Evolutionary conservation across 1,140 invertebrate genomes (phyloP).

Genomic region (Tetragnatha versicolor): DNA sequence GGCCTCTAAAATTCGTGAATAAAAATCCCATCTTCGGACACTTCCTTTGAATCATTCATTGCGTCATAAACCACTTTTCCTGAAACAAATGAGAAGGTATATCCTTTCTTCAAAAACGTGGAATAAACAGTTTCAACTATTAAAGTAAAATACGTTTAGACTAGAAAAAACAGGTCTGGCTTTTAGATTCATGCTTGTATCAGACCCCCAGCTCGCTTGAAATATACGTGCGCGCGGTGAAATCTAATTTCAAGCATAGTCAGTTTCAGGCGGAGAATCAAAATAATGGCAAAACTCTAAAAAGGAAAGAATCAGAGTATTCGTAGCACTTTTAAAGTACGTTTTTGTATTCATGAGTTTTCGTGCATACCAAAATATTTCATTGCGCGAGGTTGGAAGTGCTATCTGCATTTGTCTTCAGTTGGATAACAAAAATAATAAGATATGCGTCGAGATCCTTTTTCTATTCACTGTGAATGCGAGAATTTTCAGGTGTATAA

Average conservation of each 20-base stretch:
- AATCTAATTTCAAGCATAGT: slow-evolving; percentile 29
- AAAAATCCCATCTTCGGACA: slow-evolving; percentile 9
- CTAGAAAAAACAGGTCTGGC: not conserved
- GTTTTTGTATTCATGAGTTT: slow-evolving; percentile 22
- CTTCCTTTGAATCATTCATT: not conserved
- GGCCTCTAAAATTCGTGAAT: not conserved
- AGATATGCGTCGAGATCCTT: too few relatives aligned
- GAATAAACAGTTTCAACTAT: slow-evolving; percentile 3
- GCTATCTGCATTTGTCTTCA: slow-evolving; percentile 4
- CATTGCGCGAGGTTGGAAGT: not conserved
- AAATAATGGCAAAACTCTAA: not conserved
- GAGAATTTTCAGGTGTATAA: too few relatives aligned
- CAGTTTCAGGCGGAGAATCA: not conserved
- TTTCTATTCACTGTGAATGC: too few relatives aligned
- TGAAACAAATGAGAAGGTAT: too few relatives aligned
- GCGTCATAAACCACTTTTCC: not conserved
- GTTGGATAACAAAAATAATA: not conserved
- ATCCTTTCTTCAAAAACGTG: not conserved
- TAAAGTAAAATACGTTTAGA: not conserved
- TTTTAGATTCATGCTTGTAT: not conserved
- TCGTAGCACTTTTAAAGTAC: slow-evolving; percentile 7
- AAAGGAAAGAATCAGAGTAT: too few relatives aligned
- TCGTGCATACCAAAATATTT: slow-evolving; percentile 1
- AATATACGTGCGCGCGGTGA: not conserved
- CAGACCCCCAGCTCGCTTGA: not conserved